Evolutionary conservation across 2,113 vertebrate genomes (phyloP).

Genomic region (Vulpes ferrilata): DNA sequence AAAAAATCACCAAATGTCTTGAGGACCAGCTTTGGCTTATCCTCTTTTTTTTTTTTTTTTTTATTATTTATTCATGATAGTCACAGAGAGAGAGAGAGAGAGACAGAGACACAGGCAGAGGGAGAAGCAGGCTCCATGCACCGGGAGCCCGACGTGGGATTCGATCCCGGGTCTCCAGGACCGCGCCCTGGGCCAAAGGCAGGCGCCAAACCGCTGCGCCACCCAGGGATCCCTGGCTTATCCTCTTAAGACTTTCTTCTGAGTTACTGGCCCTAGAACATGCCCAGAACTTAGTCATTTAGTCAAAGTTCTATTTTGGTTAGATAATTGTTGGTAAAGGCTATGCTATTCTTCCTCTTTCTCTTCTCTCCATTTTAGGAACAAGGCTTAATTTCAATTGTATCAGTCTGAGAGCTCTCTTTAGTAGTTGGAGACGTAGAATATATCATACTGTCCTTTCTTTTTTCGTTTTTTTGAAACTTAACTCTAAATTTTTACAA

Average conservation of each 20-base stretch:
- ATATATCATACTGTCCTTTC: neutral
- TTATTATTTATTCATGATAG: no score
- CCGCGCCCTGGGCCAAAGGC: no score
- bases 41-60: neutral
- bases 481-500: neutral
- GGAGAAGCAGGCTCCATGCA: no score
- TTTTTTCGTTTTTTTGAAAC: neutral
- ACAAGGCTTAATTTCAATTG: neutral
- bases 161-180: no score
- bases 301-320: neutral
- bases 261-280: neutral
- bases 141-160: no score
- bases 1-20: neutral
- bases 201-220: no score
- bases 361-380: neutral
- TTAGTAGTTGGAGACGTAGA: neutral
- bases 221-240: neutral
- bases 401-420: neutral
- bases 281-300: neutral
- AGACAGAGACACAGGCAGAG: no score
- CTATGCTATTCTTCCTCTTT: neutral
- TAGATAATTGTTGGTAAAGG: neutral
- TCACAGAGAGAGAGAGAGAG: no score
- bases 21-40: neutral
- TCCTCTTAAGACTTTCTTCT: neutral